Base-by-base conservation (phyloP, 2,888 invertebrate species). In the Pecten maximus region DNA sequence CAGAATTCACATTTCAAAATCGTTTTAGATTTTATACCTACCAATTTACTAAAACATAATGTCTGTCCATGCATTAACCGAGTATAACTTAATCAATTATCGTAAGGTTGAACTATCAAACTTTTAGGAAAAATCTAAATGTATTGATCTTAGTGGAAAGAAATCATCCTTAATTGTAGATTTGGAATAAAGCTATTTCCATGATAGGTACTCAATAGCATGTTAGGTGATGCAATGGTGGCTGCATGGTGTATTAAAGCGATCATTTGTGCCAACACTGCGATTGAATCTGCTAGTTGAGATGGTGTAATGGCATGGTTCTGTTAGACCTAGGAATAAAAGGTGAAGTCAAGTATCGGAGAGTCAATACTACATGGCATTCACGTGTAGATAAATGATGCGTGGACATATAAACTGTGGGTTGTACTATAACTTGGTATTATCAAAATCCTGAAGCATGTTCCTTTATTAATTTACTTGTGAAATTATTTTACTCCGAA, bases 121-220 rank as follows among this genome's bases (percentile, higher is more conserved):
- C 35, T 0, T 3, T 28, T 8, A 74, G 0, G 74, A 74, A 74
- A 74, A 74, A 74, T 74, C 74, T 12, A 28, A 35, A 10, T 74
- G 28, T 74, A 74, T 74, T 74, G 74, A 74, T 74, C 74, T 35
- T 74, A 74, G 74, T 74, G 74, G 74, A 74, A 35, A 74, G 74
- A 74, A 74, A 74, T 74, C 74, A 6, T 74, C 74, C 74, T 28
- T 74, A 74, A 74, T 74, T 74, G 35, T 74, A 74, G 74, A 74
- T 35, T 74, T 74, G 74, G 28, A 35, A 35, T 10, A 0, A 15
- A 23, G 74, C 74, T 74, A 35, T 74, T 74, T 74, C 74, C 74
- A 28, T 74, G 35, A 35, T 74, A 74, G 74, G 74, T 74, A 74
- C 74, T 74, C 74, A 74, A 74, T 74, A 23, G 74, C 74, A 74